Evolutionary conservation across 2,888 invertebrate species (phyloP).

Genomic region (Craniophora ligustri): DNA sequence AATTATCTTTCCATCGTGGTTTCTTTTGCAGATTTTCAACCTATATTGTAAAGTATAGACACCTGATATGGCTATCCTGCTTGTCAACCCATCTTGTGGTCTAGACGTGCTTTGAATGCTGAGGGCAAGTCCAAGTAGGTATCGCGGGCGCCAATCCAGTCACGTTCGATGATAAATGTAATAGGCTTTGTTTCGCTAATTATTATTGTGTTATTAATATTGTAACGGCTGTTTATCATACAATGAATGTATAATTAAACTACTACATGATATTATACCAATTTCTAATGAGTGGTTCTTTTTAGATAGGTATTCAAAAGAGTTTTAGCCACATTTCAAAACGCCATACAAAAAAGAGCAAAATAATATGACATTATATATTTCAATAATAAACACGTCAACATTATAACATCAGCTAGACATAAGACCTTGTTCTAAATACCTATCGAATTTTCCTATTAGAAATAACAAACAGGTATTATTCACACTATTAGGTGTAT

Average conservation of each 20-base stretch:
- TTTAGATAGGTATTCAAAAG: no score
- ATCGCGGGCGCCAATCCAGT: constrained; percentile 56
- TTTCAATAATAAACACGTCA: no score
- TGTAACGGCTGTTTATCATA: constrained; percentile 21
- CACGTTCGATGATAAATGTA: constrained; percentile 68
- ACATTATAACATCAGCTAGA: no score
- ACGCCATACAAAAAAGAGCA: no score
- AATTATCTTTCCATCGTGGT: constrained; percentile 23
- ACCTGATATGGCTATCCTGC: constrained; percentile 67
- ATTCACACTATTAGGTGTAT: not conserved
- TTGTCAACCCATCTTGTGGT: constrained; percentile 64
- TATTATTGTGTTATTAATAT: constrained; percentile 44
- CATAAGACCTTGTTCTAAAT: no score
- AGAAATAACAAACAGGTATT: not conserved
- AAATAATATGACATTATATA: no score
- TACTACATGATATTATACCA: not conserved
- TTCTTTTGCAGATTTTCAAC: constrained; percentile 29
- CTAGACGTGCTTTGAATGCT: constrained; percentile 72
- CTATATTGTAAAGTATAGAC: constrained; percentile 31
- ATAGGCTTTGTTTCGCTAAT: constrained; percentile 53
- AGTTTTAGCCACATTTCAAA: no score
- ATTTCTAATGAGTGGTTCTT: no score
- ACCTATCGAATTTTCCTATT: no score
- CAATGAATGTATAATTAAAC: not conserved
- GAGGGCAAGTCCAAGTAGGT: constrained; percentile 50